Base-by-base conservation (phyloP, 2,888 invertebrate species). In the Bruchidius siliquastri region DNA sequence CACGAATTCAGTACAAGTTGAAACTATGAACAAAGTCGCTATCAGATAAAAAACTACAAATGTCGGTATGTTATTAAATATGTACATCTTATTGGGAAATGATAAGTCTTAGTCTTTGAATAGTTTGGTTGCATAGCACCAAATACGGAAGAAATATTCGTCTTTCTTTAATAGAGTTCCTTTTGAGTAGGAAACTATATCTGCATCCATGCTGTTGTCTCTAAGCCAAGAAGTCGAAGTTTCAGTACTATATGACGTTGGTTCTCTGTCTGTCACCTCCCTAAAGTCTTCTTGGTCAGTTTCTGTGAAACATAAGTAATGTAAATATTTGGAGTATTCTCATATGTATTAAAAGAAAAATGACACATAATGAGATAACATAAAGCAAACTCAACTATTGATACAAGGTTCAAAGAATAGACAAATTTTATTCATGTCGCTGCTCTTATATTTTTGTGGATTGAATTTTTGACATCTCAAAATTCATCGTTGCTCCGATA, bases 81-180 rank as follows among this genome's bases (percentile, higher is more conserved):
- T 82, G 66, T 82, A 82, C 82, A 82, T 78, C 80, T 76, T 76
- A 74, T 69, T 21, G 72, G 70, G 74, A 77, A 75, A 74, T 74
- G 32, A 71, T 30, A 73, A 68, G 74, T 76, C 75, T 91, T 49
- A 49, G 18, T 49, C 94, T 88, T 95, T 93, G 87, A 94, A 94
- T 76, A 94, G 89, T 86, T 94, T 92, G 82, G 93, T 93, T 80
- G 95, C 94, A 83, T 95, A 93, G 86, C 93, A 93, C 94, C 95
- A 96, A 87, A 97, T 94, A 81, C 95, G 91, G 92, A 97, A 97
- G 93, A 97, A 97, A 89, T 97, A 97, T 88, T 97, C 97, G 86
- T 96, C 96, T 82, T 93, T 92, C 79, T 94, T 90, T 72, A 96
- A 89, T 72, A 97, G 89, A 75, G 93, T 93, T 77, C 94, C 94